Evolutionary conservation across 2,888 invertebrate genomes (phyloP), one percentile per base, ranked within the genome.

Genomic region (Nemoura dubitans): DNA sequence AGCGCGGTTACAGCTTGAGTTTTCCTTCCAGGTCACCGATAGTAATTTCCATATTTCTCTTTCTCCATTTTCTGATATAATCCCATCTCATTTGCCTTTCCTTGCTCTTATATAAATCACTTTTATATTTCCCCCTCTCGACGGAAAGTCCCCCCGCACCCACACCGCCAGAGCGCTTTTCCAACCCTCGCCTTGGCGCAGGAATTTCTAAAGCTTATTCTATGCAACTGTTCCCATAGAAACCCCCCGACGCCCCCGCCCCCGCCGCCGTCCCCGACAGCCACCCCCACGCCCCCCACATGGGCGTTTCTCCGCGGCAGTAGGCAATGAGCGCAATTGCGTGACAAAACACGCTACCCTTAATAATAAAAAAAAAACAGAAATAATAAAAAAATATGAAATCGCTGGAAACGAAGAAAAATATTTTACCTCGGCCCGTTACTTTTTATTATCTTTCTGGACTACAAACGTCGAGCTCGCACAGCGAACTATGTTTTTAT

Each of bases 171-270:
- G 43, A 42, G 59, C 26, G 85, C 77, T 84, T 78, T 81, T n/a
- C 81, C 6, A 6, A 26, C 28, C 81, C 30, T 30, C 81, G 30
- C 36, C 86, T 86, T 86, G 86, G 87, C 87, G 86, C 84, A 80
- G 87, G 86, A 86, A 87, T 87, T 87, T 87, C 87, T 86, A 87
- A 87, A 87, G 87, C 87, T 87, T 86, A 86, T 87, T 87, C 87
- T 87, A 87, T 87, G 86, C 87, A 42, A 84, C 59, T 59, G 87
- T 87, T 77, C 59, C 87, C 83, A 87, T 87, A 83, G 85, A 36
- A 87, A 87, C 87, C 28, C 77, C 76, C 43, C 76, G 85, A 36
- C 85, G 86, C 87, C 28, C 77, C 76, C 43, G 85, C 87, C 87
- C 80, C 82, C 80, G 80, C 29, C 42, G 42, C 27, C 85, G 85